Percentiles rank a stretch among this genome's conserved stretches.
Conservation (phyloP, 2,888 invertebrate genomes). For the Mesodorylaimus sp. region DNA sequence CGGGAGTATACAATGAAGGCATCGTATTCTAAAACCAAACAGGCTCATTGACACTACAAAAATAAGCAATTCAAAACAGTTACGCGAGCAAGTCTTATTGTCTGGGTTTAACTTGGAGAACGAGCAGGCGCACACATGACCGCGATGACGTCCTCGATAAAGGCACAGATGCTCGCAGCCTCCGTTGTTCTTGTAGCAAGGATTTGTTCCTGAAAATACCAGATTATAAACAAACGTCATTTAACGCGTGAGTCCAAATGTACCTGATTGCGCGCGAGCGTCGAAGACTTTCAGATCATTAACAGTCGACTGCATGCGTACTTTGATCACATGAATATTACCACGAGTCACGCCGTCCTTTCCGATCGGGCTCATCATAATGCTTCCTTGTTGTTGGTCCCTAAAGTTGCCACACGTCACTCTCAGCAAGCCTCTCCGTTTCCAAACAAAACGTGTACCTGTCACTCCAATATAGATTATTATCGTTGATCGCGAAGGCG, state of each 20-base stretch:
- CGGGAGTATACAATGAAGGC: constrained; percentile 65
- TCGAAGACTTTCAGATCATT: background rate
- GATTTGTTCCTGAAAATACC: constrained; percentile 39
- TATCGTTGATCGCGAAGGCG: background rate
- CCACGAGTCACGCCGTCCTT: background rate
- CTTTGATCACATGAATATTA: background rate
- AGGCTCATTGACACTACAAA: constrained; percentile 6
- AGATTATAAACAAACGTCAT: background rate
- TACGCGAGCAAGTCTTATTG: constrained; percentile 47
- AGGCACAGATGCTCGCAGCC: constrained; percentile 62
- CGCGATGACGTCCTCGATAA: constrained; percentile 40
- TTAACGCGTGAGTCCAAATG: background rate
- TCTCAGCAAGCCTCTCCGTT: background rate
- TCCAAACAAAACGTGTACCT: background rate
- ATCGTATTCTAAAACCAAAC: constrained; percentile 44
- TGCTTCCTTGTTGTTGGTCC: background rate
- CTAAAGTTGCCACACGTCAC: background rate
- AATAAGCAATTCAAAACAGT: constrained; percentile 12
- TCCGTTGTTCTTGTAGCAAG: constrained; percentile 47
- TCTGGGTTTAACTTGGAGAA: constrained; percentile 54
- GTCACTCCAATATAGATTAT: background rate
- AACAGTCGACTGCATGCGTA: background rate
- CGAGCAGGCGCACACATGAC: constrained; percentile 48
- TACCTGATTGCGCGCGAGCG: background rate
- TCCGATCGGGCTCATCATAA: background rate